Percentiles rank a stretch among this genome's conserved stretches.
Evolutionary conservation across 1,140 invertebrate genomes (phyloP).

Genomic region (Cotesia chilonis): DNA sequence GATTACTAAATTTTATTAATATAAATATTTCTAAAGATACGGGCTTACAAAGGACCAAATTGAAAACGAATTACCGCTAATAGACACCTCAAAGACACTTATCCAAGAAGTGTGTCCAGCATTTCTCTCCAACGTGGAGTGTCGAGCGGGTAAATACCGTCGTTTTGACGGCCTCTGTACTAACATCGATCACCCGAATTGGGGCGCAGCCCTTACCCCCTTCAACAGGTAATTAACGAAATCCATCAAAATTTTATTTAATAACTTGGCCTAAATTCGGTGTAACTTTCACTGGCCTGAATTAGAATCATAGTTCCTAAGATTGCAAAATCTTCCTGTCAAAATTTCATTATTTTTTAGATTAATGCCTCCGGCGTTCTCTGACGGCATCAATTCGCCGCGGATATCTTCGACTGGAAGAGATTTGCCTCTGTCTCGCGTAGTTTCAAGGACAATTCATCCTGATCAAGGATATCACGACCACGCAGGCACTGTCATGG

Average conservation of each 20-base stretch:
- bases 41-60: conserved; percentile 86
- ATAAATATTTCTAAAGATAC: conserved; percentile 70
- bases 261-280: no score
- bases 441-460: conserved; percentile 89
- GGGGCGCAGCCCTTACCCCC: conserved; percentile 86
- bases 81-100: conserved; percentile 89
- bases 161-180: conserved; percentile 92
- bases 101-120: conserved; percentile 88
- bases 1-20: neutral
- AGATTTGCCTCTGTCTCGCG: conserved; percentile 79
- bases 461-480: conserved; percentile 91
- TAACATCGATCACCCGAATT: conserved; percentile 88
- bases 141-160: conserved; percentile 88
- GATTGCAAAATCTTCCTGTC: neutral
- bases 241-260: neutral
- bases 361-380: conserved; percentile 79
- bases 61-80: conserved; percentile 85
- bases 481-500: conserved; percentile 92
- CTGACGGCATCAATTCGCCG: conserved; percentile 84
- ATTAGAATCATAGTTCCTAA: neutral
- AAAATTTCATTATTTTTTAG: conserved; percentile 56
- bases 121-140: conserved; percentile 87
- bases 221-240: conserved; percentile 74
- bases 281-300: neutral
- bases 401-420: conserved; percentile 78